Percentiles rank a stretch among this genome's conserved stretches.
These are phyloP conservation scores for Blastomussa wellsi DNA, from an alignment of 92 coral and sea anemone species.

Conservation along the genomic window DNA sequence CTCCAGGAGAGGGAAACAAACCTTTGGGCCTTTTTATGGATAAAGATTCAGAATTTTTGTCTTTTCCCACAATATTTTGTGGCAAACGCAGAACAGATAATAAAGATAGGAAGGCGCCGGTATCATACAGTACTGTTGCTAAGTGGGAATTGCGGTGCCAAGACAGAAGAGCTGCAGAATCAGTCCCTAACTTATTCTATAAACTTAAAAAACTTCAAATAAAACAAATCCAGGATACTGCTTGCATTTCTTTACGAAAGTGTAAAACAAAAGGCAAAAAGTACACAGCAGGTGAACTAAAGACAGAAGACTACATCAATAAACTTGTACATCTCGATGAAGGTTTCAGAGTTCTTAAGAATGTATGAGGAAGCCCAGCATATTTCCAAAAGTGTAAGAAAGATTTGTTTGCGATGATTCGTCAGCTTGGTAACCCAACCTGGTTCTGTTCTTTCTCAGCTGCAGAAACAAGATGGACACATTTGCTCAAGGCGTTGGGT, in stretches of 20 bases:
- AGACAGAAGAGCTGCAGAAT: constrained; percentile 68
- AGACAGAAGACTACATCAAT: constrained; percentile 45
- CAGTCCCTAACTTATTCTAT: constrained; percentile 71
- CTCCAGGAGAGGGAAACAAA: constrained; percentile 81
- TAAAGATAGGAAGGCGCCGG: no score
- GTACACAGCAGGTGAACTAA: constrained; percentile 75
- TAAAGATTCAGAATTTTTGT: no score
- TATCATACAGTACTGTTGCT: no score
- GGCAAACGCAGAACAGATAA: no score
- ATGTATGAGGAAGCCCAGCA: constrained; percentile 65
- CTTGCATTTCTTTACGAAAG: no score
- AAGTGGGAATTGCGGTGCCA: no score
- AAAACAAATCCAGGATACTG: constrained; percentile 70
- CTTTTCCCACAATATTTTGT: no score
- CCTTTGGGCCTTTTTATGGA: constrained; percentile 71
- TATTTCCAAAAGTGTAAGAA: constrained; percentile 75
- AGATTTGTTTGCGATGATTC: no score
- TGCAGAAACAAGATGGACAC: no score
- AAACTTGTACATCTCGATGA: constrained; percentile 74
- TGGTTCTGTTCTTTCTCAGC: no score
- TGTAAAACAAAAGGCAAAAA: constrained; percentile 72
- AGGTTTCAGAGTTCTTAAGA: constrained; percentile 77
- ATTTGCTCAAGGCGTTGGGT: no score
- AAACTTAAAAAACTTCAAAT: constrained; percentile 78
- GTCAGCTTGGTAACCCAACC: no score